Percentiles rank a stretch among this genome's conserved stretches.
These are phyloP conservation scores for Anticlea derivata DNA, from an alignment of 2,888 invertebrate species.

Conservation along the genomic window DNA sequence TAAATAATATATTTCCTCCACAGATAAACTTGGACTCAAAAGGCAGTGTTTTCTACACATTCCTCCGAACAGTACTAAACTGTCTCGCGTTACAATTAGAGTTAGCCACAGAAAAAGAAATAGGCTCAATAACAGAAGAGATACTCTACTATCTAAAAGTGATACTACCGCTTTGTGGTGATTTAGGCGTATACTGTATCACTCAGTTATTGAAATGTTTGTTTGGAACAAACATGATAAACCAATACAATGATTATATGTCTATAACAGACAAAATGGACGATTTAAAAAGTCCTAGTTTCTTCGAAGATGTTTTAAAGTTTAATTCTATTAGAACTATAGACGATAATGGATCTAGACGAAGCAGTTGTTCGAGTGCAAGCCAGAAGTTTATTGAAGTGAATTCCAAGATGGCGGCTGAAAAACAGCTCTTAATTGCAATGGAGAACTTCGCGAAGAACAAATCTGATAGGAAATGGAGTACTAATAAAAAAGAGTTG, in stretches of 20 bases:
- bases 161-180: conserved; percentile 88
- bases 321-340: conserved; percentile 46
- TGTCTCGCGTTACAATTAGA: conserved; percentile 88
- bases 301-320: conserved; percentile 65
- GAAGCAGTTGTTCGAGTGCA: conserved; percentile 61
- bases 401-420: conserved; percentile 63
- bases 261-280: conserved; percentile 54
- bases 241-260: conserved; percentile 69
- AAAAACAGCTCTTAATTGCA: conserved; percentile 64
- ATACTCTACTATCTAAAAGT: conserved; percentile 89
- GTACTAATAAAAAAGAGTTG: conserved; percentile 76
- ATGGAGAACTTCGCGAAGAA: conserved; percentile 77
- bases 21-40: conserved; percentile 91
- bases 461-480: conserved; percentile 75
- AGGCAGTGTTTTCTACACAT: conserved; percentile 88
- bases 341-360: conserved; percentile 50
- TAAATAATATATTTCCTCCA: too few relatives aligned
- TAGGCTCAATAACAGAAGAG: conserved; percentile 91
- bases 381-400: conserved; percentile 65
- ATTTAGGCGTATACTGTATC: conserved; percentile 88
- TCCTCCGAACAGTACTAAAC: conserved; percentile 86
- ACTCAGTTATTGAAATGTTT: conserved; percentile 90
- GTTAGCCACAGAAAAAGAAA: conserved; percentile 87
- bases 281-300: conserved; percentile 38
- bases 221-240: conserved; percentile 89